These are phyloP conservation scores for Elgaria multicarinata DNA, from an alignment of 2,113 vertebrate species.

Conservation along the genomic window DNA sequence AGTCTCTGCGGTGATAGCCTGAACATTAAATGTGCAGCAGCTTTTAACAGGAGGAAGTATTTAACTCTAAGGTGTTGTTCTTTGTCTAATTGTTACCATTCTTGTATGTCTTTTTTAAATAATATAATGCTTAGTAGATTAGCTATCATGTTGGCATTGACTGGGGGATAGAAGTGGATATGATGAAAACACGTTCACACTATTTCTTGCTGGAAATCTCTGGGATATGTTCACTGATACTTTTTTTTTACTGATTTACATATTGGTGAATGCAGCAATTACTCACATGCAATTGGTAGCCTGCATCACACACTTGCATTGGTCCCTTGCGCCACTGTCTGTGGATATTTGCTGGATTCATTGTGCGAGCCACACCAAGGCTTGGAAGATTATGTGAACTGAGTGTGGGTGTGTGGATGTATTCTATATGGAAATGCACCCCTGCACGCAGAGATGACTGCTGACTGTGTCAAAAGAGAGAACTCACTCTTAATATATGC, in stretches of 20 bases:
- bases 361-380: not conserved
- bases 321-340: not conserved
- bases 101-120: slow-evolving; percentile 20
- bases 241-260: not conserved
- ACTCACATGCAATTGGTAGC: not conserved
- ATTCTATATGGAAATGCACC: not conserved
- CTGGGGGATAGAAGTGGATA: not conserved
- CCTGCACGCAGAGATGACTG: no score
- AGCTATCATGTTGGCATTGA: not conserved
- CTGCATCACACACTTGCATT: not conserved
- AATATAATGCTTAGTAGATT: not conserved
- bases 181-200: not conserved
- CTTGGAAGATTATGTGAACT: not conserved
- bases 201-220: not conserved
- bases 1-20: not conserved
- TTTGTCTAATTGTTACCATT: not conserved
- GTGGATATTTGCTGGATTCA: not conserved
- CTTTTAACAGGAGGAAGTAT: not conserved
- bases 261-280: not conserved
- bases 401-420: not conserved
- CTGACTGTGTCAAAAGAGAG: not conserved
- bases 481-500: not conserved
- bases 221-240: not conserved
- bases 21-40: slow-evolving; percentile 12
- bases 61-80: slow-evolving; percentile 35